Conservation (phyloP, 1,140 invertebrate genomes). For the Pseudoatta argentina region DNA sequence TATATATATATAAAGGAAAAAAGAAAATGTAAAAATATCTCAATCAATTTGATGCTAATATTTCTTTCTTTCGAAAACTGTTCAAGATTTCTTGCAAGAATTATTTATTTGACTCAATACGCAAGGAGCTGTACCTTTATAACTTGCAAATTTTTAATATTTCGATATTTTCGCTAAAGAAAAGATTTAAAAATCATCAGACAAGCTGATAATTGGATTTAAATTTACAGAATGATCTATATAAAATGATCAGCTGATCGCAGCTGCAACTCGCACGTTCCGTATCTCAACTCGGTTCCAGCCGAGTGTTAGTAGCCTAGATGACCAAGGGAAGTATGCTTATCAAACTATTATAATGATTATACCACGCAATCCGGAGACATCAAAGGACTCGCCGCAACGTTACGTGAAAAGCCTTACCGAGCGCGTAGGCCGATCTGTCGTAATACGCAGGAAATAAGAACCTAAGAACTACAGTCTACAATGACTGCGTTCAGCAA, state of each 20-base stretch:
- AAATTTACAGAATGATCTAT: not conserved
- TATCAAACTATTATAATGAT: conserved; percentile 43
- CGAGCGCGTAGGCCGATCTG: conserved; percentile 16
- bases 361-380: conserved; percentile 18
- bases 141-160: not conserved
- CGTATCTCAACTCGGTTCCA: not conserved
- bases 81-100: not conserved
- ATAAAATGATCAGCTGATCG: conserved; percentile 39
- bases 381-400: conserved; percentile 42
- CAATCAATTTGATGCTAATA: too few species aligned
- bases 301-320: not conserved
- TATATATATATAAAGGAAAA: too few species aligned
- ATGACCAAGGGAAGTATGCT: not conserved
- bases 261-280: not conserved
- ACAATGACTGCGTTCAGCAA: not conserved
- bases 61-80: not conserved
- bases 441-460: conserved; percentile 36
- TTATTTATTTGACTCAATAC: not conserved
- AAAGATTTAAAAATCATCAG: not conserved
- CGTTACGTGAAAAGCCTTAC: conserved; percentile 12
- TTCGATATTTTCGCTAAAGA: not conserved
- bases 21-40: not conserved
- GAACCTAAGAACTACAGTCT: not conserved
- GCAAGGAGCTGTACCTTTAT: not conserved
- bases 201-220: not conserved